These are phyloP conservation scores for Henricia sp. DNA, from an alignment of 53 echinoderm and acorn worm genomes.

Conservation along the genomic window DNA sequence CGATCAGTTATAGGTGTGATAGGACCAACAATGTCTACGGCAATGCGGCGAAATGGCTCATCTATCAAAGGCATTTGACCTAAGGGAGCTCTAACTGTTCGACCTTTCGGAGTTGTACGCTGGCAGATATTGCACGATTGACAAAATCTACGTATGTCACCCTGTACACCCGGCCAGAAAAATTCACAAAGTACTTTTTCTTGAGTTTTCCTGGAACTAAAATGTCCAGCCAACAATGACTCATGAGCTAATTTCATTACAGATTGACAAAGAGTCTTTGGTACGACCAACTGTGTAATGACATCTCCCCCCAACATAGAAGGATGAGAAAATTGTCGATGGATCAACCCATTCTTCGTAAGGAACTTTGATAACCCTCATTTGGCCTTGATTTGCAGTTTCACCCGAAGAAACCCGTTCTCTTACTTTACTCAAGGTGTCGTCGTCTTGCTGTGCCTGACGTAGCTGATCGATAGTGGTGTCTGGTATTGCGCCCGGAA, in stretches of 20 bases:
- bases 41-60: conserved; percentile 22
- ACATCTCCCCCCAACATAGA: conserved; percentile 9
- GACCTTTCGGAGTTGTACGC: conserved; percentile 56
- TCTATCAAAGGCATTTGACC: conserved; percentile 56
- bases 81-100: conserved; percentile 38
- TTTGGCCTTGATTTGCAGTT: neutral
- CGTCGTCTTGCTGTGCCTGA: conserved; percentile 34
- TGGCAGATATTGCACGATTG: conserved; percentile 74
- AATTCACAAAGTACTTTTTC: conserved; percentile 51
- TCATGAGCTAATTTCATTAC: conserved; percentile 64
- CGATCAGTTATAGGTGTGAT: conserved; percentile 17
- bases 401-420: conserved; percentile 4
- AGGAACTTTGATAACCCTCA: conserved; percentile 8
- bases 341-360: conserved; percentile 22
- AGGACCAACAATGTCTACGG: conserved; percentile 41
- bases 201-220: conserved; percentile 45
- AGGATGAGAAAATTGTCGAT: conserved; percentile 33
- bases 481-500: conserved; percentile 38
- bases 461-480: conserved; percentile 12
- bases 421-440: conserved; percentile 6
- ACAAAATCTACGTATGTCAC: conserved; percentile 39
- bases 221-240: conserved; percentile 59
- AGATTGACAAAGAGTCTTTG: conserved; percentile 5
- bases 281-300: conserved; percentile 51
- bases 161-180: conserved; percentile 58